Conservation (phyloP, 2,797 vertebrate genomes). For the Pantherophis vulpinus region DNA sequence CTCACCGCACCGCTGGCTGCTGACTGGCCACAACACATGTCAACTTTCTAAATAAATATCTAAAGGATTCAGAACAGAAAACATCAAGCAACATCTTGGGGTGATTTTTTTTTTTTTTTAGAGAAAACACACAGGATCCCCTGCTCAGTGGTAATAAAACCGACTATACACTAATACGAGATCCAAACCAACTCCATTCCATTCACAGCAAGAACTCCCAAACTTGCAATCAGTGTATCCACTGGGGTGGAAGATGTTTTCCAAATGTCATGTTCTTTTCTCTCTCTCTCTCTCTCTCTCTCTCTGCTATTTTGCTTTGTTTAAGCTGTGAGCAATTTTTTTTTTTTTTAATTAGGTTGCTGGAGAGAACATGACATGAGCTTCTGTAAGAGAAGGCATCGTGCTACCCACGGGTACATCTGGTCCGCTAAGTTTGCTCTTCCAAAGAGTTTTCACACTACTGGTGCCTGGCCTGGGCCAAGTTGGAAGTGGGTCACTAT, state of each 20-base stretch:
- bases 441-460: not conserved
- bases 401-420: no score
- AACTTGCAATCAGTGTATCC: slow-evolving; percentile 63
- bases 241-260: slow-evolving; percentile 47
- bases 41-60: not conserved
- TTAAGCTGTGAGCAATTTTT: slow-evolving; percentile 36
- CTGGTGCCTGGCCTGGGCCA: not conserved
- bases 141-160: slow-evolving; percentile 53
- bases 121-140: slow-evolving; percentile 33
- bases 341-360: not conserved
- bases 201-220: slow-evolving; percentile 59
- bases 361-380: not conserved
- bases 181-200: slow-evolving; percentile 55
- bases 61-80: slow-evolving; percentile 35
- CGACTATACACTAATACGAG: slow-evolving; percentile 62
- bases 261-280: slow-evolving; percentile 45
- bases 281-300: no score
- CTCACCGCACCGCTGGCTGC: no score
- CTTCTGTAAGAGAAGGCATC: not conserved
- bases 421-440: not conserved
- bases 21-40: no score
- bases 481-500: not conserved
- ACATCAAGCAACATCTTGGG: slow-evolving; percentile 30
- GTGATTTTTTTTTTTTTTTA: slow-evolving; percentile 10
- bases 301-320: slow-evolving; percentile 19